Conservation (phyloP, 2,888 invertebrate species). For the Cerceris ruficornis region DNA sequence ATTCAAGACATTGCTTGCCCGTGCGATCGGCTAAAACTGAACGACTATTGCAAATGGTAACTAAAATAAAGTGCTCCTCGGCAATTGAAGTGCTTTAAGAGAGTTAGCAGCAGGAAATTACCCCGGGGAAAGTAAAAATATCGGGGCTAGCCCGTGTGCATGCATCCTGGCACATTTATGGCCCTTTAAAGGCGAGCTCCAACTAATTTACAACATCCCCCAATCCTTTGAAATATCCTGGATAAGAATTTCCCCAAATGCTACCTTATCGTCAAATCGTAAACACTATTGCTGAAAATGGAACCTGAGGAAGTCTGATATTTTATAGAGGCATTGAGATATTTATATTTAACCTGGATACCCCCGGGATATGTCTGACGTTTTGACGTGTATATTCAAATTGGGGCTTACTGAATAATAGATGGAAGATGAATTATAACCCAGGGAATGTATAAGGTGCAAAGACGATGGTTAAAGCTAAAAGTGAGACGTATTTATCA, state of each 20-base stretch:
- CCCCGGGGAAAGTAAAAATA: constrained; percentile 50
- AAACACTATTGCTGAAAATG: background rate
- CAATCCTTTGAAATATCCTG: constrained; percentile 26
- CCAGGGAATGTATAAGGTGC: too few species aligned
- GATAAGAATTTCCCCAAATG: constrained; percentile 13
- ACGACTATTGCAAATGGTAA: constrained; percentile 25
- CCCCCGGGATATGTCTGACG: too few species aligned
- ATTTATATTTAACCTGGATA: too few species aligned
- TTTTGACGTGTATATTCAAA: too few species aligned
- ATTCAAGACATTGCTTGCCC: constrained; percentile 17
- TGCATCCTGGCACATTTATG: constrained; percentile 53
- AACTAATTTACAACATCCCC: constrained; percentile 40
- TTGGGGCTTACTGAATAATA: too few species aligned
- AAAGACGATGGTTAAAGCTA: too few species aligned
- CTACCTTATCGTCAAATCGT: background rate
- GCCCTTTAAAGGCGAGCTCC: constrained; percentile 4
- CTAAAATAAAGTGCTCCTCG: constrained; percentile 9
- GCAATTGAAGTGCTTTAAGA: constrained; percentile 33
- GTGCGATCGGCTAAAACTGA: constrained; percentile 22
- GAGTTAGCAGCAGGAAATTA: constrained; percentile 56
- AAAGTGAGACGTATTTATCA: too few species aligned
- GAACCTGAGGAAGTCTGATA: background rate
- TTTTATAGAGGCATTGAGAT: background rate
- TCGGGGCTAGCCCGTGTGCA: constrained; percentile 53
- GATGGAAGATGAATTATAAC: too few species aligned